Base-by-base conservation (phyloP, 2,113 vertebrate genomes). In the Sander lucioperca region DNA sequence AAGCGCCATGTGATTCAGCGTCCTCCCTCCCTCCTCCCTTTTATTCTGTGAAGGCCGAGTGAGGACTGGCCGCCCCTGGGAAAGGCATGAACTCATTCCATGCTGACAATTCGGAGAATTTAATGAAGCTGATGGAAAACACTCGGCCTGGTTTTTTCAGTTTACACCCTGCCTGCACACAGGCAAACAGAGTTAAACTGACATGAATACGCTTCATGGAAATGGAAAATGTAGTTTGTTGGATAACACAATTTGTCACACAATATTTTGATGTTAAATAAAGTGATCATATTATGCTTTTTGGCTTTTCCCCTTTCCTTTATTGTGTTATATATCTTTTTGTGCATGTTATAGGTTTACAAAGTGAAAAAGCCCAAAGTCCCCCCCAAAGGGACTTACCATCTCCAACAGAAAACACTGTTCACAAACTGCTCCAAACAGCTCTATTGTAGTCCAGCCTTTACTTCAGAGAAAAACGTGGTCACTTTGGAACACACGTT, bases 21-120 rank as follows among this genome's bases (percentile, higher is more conserved):
- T 6, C 33, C 33, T 6, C 6, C 10, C n/a, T 21, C 45, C 47
- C 15, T 61, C 61, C 36, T 27, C 33, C 11, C 33, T 3, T 4
- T 51, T 16, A 11, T 53, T 47, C 18, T 56, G 69, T 64, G 65
- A 64, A 71, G 51, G 70, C 30, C 9, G 12, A 21, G 19, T 1
- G 6, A 27, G 45, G 39, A 12, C 72, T 2, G 1, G 21, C 18
- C n/a, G 62, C 65, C 82, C 58, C 77, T 58, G 73, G 77, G 80
- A 81, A 76, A 83, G 8, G 13, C 70, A 66, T 86, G 83, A 82
- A 74, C 80, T 88, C 80, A 73, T 62, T 86, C 73, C 68, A 69
- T 3, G 7, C 65, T 73, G 65, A 81, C 74, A 57, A 36, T 59
- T 54, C 33, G 51, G 77, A 79, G 57, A 50, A 54, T 72, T 76